Evolutionary conservation across 2,888 invertebrate genomes (phyloP), one percentile per base, ranked within the genome.

Genomic region (Dasysyrphus tricinctus): DNA sequence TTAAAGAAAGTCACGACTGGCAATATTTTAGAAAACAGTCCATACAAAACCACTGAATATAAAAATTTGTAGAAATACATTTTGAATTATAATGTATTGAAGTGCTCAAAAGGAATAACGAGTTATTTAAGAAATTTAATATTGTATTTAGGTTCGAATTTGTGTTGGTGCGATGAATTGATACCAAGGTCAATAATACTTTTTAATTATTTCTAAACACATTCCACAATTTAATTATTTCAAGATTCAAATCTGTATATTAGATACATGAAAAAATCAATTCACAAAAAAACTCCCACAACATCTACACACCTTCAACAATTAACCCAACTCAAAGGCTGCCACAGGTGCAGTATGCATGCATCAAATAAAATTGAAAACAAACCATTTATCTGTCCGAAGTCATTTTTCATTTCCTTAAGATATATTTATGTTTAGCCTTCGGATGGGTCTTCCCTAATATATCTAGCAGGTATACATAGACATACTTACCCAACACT

Each of bases 381-480:
- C 54, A 73, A 73, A 47, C 73, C 59, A 73, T 73, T 73, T 59
- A 57, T 73, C 56, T 24, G 44, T 2, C 29, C 34, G 9, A 47
- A 73, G 72, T 83, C 69, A 83, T 84, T 84, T 70, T 80, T 80
- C 80, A 76, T 83, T 83, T 74, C 63, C 57, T 65, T 54, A 44
- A 65, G 19, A 37, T 47, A 59, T 29, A 19, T 14, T 11, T 14
- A 5, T 4, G 32, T 32, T 32, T 32, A 32, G 56, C 54, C 29
- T 34, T 44, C 3, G 1, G 12, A 29, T 67, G 29, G 59, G 34
- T 73, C 37, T 59, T 51, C 34, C 51, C 24, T 32, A n/a, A 7
- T 44, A 63, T 5, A n/a, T n/a, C 67, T 16, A 37, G 8, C 42
- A 76, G 75, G 69, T 81, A 72, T 37, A 19, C 12, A 47, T 32